Evolutionary conservation across 1,140 invertebrate genomes (phyloP).

Genomic region (Physella acuta): DNA sequence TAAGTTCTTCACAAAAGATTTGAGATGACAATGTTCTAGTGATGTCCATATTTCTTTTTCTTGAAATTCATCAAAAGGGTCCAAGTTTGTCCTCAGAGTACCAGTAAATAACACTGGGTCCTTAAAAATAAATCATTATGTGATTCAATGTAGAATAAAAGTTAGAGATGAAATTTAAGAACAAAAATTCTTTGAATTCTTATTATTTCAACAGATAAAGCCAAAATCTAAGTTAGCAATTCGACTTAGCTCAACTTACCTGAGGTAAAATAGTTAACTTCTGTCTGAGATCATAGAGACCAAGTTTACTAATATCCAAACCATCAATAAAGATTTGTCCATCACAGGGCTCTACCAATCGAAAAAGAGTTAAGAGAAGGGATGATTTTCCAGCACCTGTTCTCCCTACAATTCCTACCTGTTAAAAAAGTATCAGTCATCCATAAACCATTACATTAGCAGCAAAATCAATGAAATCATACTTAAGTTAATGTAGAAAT

Average conservation of each 20-base stretch:
- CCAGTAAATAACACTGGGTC: slow-evolving; percentile 60
- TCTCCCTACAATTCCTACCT: slow-evolving; percentile 26
- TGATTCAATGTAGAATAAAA: not conserved
- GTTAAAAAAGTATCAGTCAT: not conserved
- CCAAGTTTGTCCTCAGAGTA: slow-evolving; percentile 64
- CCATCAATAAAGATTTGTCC: slow-evolving; percentile 23
- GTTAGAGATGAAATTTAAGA: not conserved
- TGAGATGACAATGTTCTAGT: slow-evolving; percentile 34
- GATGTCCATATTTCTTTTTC: slow-evolving; percentile 62
- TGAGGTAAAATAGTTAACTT: slow-evolving; percentile 27
- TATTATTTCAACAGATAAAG: not conserved
- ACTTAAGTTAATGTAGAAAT: no score
- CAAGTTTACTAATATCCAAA: slow-evolving; percentile 19
- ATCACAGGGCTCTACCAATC: slow-evolving; percentile 19
- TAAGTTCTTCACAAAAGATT: slow-evolving; percentile 36
- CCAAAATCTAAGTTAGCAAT: not conserved
- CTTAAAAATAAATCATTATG: slow-evolving; percentile 32
- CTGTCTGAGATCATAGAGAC: slow-evolving; percentile 23
- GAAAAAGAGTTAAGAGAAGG: slow-evolving; percentile 21
- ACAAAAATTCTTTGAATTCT: not conserved
- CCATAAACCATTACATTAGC: not conserved
- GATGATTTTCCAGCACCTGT: slow-evolving; percentile 29
- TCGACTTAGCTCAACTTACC: not conserved
- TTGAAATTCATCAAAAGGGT: slow-evolving; percentile 63
- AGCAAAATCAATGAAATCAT: no score